Evolutionary conservation across 2,797 vertebrate species (phyloP).

Genomic region (Sebastes taczanowskii): DNA sequence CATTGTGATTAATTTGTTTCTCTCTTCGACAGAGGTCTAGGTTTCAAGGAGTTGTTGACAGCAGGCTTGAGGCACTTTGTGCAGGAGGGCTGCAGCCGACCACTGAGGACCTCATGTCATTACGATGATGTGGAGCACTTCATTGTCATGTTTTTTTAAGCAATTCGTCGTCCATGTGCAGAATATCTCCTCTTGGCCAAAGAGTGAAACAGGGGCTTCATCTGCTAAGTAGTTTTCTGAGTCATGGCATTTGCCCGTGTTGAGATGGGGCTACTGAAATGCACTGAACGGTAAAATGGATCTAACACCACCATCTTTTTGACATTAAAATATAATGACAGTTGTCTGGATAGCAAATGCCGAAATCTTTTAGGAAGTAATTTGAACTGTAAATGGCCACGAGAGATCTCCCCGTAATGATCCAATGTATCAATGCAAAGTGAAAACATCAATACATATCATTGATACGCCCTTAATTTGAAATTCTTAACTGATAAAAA

Average conservation of each 20-base stretch:
- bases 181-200: conserved; percentile 15
- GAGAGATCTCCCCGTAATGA: too few species aligned
- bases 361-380: not conserved
- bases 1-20: conserved; percentile 44
- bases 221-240: conserved; percentile 9
- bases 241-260: conserved; percentile 11
- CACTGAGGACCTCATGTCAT: conserved; percentile 7
- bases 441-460: too few species aligned
- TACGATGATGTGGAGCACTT: conserved; percentile 44
- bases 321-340: not conserved
- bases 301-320: not conserved
- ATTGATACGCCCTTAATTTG: too few species aligned
- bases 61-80: conserved; percentile 41
- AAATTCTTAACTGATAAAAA: too few species aligned
- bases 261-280: not conserved
- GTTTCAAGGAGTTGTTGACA: conserved; percentile 58
- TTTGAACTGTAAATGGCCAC: not conserved
- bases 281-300: not conserved
- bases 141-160: conserved; percentile 9
- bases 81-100: conserved; percentile 6
- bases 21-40: conserved; percentile 40
- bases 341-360: not conserved
- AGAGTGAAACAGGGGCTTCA: not conserved
- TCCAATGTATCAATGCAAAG: too few species aligned
- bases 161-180: conserved; percentile 5